Conservation (phyloP, 2,888 invertebrate species). For the Eupeodes latifasciatus region DNA sequence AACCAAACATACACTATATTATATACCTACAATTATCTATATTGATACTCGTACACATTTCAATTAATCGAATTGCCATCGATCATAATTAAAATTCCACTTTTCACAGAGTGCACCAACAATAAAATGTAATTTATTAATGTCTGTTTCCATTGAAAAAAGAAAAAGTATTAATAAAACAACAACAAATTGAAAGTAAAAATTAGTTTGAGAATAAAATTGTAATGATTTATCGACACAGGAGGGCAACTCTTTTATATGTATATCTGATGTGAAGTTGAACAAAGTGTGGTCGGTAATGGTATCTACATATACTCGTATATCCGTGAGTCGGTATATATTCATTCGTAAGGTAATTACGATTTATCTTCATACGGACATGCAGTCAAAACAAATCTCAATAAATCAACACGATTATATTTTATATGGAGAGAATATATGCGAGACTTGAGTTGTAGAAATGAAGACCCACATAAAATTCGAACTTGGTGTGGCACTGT, state of each 20-base stretch:
- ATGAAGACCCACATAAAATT: constrained; percentile 50
- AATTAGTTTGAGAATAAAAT: constrained; percentile 64
- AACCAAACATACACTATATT: too few relatives aligned
- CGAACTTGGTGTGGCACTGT: constrained; percentile 6
- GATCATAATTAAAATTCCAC: constrained; percentile 76
- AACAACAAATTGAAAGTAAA: constrained; percentile 61
- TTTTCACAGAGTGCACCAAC: constrained; percentile 60
- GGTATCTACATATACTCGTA: constrained; percentile 16
- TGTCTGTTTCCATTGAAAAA: constrained; percentile 14
- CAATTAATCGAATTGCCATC: constrained; percentile 75
- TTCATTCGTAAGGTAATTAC: constrained; percentile 66
- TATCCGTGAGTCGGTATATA: not conserved
- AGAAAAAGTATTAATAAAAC: constrained; percentile 9
- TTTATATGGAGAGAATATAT: constrained; percentile 28
- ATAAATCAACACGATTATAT: constrained; percentile 73
- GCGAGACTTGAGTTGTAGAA: constrained; percentile 22
- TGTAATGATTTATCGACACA: constrained; percentile 64
- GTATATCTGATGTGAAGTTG: too few relatives aligned
- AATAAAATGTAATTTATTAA: constrained; percentile 73
- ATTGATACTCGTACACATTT: constrained; percentile 50
- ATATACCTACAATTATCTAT: not conserved
- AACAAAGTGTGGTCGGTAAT: not conserved
- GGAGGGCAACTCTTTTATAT: constrained; percentile 36
- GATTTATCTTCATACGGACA: constrained; percentile 71
- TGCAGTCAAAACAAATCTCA: constrained; percentile 74